phyloP scores from a whole-genome alignment of 2,113 vertebrate genomes.

The Paralichthys olivaceus region DNA sequence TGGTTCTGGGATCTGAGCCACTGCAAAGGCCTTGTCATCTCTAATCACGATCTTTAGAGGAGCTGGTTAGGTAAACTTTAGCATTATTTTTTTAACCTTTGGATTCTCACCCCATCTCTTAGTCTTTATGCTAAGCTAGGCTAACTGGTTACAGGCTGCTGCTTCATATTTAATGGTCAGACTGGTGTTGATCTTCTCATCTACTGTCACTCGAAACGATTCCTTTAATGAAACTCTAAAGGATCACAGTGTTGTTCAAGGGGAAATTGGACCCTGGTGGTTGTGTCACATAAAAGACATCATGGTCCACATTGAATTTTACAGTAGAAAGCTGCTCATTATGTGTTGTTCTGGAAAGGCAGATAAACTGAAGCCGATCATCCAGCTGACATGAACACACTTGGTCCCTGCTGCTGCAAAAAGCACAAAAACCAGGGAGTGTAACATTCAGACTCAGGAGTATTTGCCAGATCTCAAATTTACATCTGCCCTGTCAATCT shows the following conservation, averaged over 20 bases:
- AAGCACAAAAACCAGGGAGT: neutral
- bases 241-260: neutral
- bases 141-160: neutral
- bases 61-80: too few relatives aligned
- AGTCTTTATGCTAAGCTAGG: too few relatives aligned
- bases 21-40: too few relatives aligned
- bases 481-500: conserved; percentile 22
- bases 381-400: neutral
- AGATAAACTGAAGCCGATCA: neutral
- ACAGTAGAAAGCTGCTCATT: neutral
- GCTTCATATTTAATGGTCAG: neutral
- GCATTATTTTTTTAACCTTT: too few relatives aligned
- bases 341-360: neutral
- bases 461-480: neutral
- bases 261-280: neutral
- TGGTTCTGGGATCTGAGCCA: too few relatives aligned
- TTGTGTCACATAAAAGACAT: neutral
- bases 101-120: too few relatives aligned
- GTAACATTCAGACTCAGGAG: neutral
- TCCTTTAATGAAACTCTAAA: neutral
- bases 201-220: neutral
- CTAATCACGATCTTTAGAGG: too few relatives aligned
- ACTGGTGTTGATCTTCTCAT: neutral
- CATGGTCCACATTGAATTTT: neutral
- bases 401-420: conserved; percentile 2